Evolutionary conservation across 2,797 vertebrate species (phyloP), one percentile per base, ranked within the genome.

Genomic region (Gymnoscopelus braueri): DNA sequence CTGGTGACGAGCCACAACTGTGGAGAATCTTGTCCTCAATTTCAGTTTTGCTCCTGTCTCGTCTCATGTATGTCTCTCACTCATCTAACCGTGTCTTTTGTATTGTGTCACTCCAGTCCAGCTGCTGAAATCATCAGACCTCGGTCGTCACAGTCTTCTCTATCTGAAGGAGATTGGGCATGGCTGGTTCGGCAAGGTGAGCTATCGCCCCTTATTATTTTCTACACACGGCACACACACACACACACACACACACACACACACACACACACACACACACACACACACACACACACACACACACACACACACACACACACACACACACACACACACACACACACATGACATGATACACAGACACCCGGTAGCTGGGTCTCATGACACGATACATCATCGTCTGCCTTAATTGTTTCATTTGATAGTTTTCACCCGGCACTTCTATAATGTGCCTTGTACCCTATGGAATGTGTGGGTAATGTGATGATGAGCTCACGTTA

Each of bases 161-260:
- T 98, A 97, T 94, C 92, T 99, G 77, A 97, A 98, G 89, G 97
- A 98, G 89, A 96, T 98, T 0, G 97, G 97, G 61, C 94, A 94
- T 1, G 96, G 96, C 75, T 99, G 97, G 98, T 98, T 99, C 1
- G 97, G 97, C 78, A 98, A 97, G 95, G 98, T 98, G 90, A 95
- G 93, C 0, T 23, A 12, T 44, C 5, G 1, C 23, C 69, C 9
- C 39, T 44, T 44, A 44, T 44, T 50, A 59, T 4, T 1, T 72
- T 48, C 63, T 60, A 5, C n/a, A 44, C 49, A 55, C 53, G 26
- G 72, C 13, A 69, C 32, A 35, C 24, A 63, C 12, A 23, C 7
- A 65, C 14, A 52, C 1, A 7, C 29, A 9, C 10, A 55, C 54
- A 55, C 54, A 3, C 15, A 24, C 54, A 9, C 15, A 55, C 54